Conservation (phyloP, 2,113 vertebrate genomes). For the Symphodus melops region DNA sequence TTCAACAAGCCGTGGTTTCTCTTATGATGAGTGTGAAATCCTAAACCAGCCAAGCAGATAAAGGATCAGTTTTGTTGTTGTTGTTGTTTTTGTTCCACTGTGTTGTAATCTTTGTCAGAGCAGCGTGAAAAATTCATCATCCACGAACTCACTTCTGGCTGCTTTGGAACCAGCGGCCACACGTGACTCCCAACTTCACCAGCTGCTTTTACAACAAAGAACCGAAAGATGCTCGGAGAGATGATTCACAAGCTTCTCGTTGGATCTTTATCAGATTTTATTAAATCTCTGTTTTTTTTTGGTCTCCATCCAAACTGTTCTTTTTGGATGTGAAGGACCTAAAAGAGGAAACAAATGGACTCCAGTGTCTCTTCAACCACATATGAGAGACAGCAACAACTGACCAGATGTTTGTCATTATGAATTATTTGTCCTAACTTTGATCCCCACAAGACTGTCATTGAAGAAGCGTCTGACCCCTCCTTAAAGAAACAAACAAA, state of each 20-base stretch:
- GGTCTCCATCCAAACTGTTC: not conserved
- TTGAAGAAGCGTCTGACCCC: too few relatives aligned
- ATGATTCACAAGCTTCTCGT: not conserved
- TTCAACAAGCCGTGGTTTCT: not conserved
- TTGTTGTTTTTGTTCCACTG: too few relatives aligned
- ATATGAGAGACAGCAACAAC: not conserved
- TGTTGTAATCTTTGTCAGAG: conserved; percentile 12
- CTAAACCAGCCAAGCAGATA: not conserved
- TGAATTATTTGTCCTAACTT: conserved; percentile 5
- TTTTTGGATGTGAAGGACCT: too few relatives aligned
- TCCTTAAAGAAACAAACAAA: too few relatives aligned
- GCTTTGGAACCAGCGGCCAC: not conserved
- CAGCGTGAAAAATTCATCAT: conserved; percentile 22
- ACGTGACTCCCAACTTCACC: too few relatives aligned
- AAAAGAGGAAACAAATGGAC: too few relatives aligned
- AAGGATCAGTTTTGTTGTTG: not conserved
- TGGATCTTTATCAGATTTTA: too few relatives aligned
- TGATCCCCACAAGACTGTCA: not conserved
- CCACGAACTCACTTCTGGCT: not conserved
- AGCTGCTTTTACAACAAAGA: not conserved
- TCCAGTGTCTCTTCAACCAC: not conserved
- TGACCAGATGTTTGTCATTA: not conserved
- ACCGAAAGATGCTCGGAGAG: not conserved
- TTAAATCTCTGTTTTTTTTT: too few relatives aligned
- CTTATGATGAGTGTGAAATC: not conserved